Base-by-base conservation (phyloP, 2,113 vertebrate species). In the Hippocampus abdominalis region DNA sequence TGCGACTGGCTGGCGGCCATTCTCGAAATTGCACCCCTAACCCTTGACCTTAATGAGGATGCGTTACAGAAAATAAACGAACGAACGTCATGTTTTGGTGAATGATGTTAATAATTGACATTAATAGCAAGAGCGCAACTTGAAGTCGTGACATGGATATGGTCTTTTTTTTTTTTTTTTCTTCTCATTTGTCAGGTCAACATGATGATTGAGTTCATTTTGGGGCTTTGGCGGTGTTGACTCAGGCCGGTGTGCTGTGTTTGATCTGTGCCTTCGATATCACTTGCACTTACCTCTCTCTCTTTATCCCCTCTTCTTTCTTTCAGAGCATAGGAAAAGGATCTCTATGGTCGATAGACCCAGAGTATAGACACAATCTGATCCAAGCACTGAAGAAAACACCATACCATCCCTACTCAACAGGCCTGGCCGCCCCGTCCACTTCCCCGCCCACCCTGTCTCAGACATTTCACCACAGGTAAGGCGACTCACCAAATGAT, bases 371-470 rank as follows among this genome's bases (percentile, higher is more conserved):
- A 91, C 96, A 97, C 93, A 99, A 98, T 90, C 93, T 99, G 89
- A 99, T 99, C 92, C 97, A 98, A 93, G 96, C 97, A 72, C 94
- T 99, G 92, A 99, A 98, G 94, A 99, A 98, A 94, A 98, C 97
- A 70, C 97, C 97, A 79, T 98, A 98, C 84, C 97, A 98, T 84
- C 95, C 96, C 51, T 94, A 96, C 88, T 94, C 96, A 68, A 95
- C 96, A 63, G 93, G 95, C 85, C 93, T 98, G 90, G 93, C 65
- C 79, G 93, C 94, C 57, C 94, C 95, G 72, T 83, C 87, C 81
- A 85, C 88, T 71, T 88, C 88, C 15, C 90, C 92, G 1, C 95
- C 96, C 83, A 93, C 93, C 82, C 95, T 95, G 90, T 94, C 94
- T 91, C 95, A 94, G 92, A 92, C 96, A 87, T 96, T 95, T 95